Evolutionary conservation across 2,888 invertebrate genomes (phyloP), one percentile per base, ranked within the genome.

Genomic region (Napeogenes sylphis): DNA sequence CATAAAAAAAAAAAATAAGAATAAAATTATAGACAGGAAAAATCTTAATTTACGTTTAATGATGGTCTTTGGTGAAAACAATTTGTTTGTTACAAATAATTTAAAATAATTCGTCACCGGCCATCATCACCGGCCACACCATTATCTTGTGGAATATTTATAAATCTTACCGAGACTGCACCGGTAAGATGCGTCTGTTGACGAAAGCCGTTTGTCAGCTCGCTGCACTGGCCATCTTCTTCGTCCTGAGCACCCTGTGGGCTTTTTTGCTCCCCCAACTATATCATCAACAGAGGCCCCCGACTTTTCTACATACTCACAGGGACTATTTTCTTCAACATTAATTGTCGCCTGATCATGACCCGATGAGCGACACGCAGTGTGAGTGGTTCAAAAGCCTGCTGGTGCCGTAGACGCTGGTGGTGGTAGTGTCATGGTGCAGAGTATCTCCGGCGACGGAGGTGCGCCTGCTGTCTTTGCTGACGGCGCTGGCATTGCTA

Each of bases 271-370:
- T 99, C 99, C 13, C 97, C 96, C 5, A 93, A 91, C 67, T 92
- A 95, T 79, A 94, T 99, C 72, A 91, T 99, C 69, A 92, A 95
- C 70, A 91, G 89, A 61, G 96, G 97, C 78, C 98, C 99, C 0
- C 91, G 99, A 71, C 93, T 96, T 61, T 94, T 98, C 84, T 97
- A 95, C 82, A 93, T 98, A 81, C 92, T 97, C 66, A 95, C 96
- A 66, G 99, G 99, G 71, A 98, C 98, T 51, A 95, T 99, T 69
- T 99, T 99, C 90, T 98, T 99, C 35, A 99, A 99, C 87, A 98
- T 99, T 78, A 97, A 97, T 80, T 98, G 98, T 82, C 97, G 98
- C 2, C 92, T 99, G 70, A 99, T 99, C 73, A 98, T 99, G 63
- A 94, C 97, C 0, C 99, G 91, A 99, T 99, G 99, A 97, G 97